Evolutionary conservation across 2,113 vertebrate genomes (phyloP).

Genomic region (Struthidea cinerea): DNA sequence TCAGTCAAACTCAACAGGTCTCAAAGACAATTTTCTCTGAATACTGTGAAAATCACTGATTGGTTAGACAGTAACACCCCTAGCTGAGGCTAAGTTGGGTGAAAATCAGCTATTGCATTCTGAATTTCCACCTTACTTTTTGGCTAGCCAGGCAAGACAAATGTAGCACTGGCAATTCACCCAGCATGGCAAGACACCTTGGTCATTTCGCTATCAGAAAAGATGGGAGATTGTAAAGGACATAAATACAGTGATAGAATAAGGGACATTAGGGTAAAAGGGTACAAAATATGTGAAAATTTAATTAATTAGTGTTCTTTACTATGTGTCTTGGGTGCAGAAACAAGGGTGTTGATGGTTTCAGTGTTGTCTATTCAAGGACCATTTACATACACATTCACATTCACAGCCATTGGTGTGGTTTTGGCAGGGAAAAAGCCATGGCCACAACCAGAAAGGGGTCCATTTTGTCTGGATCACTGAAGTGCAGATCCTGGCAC

Average conservation of each 20-base stretch:
- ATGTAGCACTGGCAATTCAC: not conserved
- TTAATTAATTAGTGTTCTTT: not conserved
- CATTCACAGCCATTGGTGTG: no score
- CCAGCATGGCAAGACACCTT: not conserved
- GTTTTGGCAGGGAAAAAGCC: not conserved
- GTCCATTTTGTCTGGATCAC: not conserved
- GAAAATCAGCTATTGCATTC: not conserved
- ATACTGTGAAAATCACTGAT: not conserved
- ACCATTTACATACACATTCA: accelerated
- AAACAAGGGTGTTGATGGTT: no score
- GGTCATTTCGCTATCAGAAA: not conserved
- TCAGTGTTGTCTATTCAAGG: not conserved
- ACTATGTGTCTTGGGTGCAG: not conserved
- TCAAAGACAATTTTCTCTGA: not conserved
- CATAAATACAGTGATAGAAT: not conserved
- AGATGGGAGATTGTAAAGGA: not conserved
- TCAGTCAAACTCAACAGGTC: not conserved
- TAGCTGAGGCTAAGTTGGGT: not conserved
- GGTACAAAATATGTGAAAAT: not conserved
- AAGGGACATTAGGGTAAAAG: not conserved
- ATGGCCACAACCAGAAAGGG: not conserved
- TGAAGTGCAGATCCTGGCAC: not conserved
- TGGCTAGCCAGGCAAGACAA: not conserved
- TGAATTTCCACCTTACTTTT: not conserved
- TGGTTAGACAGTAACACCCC: not conserved